Evolutionary conservation across 2,797 vertebrate genomes (phyloP).

Genomic region (Pseudocheirus occidentalis): DNA sequence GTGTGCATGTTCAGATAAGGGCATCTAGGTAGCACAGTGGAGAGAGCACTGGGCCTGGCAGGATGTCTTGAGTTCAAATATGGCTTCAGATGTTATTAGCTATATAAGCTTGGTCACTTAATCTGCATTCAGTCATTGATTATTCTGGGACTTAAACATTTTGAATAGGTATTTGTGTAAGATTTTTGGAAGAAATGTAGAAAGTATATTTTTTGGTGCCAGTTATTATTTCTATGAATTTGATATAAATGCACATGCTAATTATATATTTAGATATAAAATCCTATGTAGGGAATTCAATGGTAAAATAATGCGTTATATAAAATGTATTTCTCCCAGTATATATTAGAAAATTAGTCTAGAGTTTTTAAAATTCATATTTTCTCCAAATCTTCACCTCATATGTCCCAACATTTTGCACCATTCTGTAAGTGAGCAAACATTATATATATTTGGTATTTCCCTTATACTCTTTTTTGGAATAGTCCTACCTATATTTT

Average conservation of each 20-base stretch:
- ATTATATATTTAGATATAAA: slow-evolving; percentile 10
- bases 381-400: slow-evolving; percentile 15
- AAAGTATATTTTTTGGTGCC: background rate
- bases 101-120: background rate
- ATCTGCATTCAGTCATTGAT: background rate
- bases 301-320: background rate
- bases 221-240: slow-evolving; percentile 8
- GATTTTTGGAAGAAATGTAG: background rate
- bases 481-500: background rate
- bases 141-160: background rate
- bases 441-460: background rate
- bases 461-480: slow-evolving; percentile 21
- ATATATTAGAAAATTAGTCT: background rate
- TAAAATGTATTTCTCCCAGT: background rate
- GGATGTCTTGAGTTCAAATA: background rate
- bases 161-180: slow-evolving; percentile 14
- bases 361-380: background rate
- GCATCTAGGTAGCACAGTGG: background rate
- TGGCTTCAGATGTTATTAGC: background rate
- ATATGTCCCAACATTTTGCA: slow-evolving; percentile 21
- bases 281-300: background rate
- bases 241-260: slow-evolving; percentile 21
- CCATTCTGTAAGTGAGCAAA: slow-evolving; percentile 16
- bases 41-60: background rate
- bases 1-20: background rate